Conservation (phyloP, 2,797 vertebrate genomes). For the Spinibarbus caldwelli region DNA sequence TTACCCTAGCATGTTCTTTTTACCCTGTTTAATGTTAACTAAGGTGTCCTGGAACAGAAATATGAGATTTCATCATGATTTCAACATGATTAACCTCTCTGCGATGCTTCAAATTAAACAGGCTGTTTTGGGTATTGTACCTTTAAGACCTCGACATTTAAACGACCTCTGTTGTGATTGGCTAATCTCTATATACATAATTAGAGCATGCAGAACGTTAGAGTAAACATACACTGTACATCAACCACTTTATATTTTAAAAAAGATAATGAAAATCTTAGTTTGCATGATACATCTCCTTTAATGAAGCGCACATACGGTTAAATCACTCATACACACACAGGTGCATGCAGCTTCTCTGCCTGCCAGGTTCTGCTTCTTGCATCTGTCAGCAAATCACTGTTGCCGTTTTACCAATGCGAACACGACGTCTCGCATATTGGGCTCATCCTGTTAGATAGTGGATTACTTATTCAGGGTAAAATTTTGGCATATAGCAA, state of each 20-base stretch:
- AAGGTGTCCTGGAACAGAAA: background rate
- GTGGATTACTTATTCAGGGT: slow-evolving; percentile 1
- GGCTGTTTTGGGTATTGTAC: background rate
- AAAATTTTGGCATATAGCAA: slow-evolving; percentile 15
- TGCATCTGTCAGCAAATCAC: slow-evolving; percentile 37
- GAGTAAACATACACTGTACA: background rate
- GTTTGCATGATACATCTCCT: background rate
- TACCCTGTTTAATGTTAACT: background rate
- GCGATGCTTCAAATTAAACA: background rate
- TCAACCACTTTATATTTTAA: background rate
- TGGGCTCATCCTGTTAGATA: background rate
- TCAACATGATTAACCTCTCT: background rate
- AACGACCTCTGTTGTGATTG: background rate
- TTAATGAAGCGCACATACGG: background rate
- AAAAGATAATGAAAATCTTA: background rate
- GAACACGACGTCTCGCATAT: background rate
- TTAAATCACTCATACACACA: background rate
- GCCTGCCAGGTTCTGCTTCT: background rate
- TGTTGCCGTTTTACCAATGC: slow-evolving; percentile 10
- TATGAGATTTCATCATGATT: background rate
- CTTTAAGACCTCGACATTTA: slow-evolving; percentile 3
- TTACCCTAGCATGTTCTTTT: background rate
- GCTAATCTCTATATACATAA: background rate
- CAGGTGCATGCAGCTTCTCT: background rate
- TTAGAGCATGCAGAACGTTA: too few relatives aligned